Percentiles rank a stretch among this genome's conserved stretches.
phyloP scores from a whole-genome alignment of 2,113 vertebrate genomes.

The Corydoras sp. region DNA sequence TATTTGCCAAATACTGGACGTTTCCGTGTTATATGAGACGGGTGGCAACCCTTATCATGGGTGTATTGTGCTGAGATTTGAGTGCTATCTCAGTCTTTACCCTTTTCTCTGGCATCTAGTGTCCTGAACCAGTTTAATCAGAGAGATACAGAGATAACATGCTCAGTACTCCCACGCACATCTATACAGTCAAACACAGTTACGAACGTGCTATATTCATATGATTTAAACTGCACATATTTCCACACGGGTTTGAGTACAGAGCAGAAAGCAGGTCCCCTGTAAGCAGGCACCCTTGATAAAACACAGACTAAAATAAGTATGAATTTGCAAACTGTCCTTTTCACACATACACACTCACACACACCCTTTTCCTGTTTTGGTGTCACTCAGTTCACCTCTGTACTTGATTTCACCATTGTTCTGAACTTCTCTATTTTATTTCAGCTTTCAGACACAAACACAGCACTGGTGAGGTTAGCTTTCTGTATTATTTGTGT shows the following conservation, averaged over 20 bases:
- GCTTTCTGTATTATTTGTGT: not conserved
- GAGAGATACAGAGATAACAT: conserved; percentile 17
- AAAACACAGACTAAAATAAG: not conserved
- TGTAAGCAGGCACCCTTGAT: not conserved
- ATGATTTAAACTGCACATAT: not conserved
- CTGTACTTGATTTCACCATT: conserved; percentile 36
- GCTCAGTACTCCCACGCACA: conserved; percentile 8
- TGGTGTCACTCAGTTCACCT: conserved; percentile 21
- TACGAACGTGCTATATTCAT: not conserved
- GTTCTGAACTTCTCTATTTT: conserved; percentile 35
- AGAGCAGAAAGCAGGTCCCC: not conserved
- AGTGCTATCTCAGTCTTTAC: not conserved
- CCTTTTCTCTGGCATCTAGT: conserved; percentile 3
- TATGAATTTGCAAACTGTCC: not conserved
- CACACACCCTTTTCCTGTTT: conserved; percentile 46
- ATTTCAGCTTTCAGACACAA: conserved; percentile 14
- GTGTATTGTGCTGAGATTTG: not conserved
- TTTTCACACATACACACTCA: conserved; percentile 9
- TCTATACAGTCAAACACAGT: conserved; percentile 2
- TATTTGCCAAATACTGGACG: no score
- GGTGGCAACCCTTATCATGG: no score
- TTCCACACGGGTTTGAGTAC: not conserved
- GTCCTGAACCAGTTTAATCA: not conserved
- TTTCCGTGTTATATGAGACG: not conserved
- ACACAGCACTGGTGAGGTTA: not conserved